A percentile compares a stretch with the other conserved stretches of the same genome.
These are phyloP conservation scores for Fulica atra DNA, from an alignment of 2,113 vertebrate species.

Conservation along the genomic window DNA sequence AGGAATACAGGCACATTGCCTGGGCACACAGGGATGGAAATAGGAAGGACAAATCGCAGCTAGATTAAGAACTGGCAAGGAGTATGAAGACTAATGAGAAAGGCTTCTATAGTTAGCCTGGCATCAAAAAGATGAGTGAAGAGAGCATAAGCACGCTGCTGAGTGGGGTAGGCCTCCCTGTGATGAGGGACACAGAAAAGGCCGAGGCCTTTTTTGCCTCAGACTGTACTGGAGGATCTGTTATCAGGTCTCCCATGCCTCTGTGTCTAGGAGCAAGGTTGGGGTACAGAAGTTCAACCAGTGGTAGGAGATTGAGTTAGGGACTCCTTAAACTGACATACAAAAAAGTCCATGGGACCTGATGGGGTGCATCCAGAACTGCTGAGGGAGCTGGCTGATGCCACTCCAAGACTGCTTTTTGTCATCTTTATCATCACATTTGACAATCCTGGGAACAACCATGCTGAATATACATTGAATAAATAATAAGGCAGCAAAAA, in stretches of 20 bases:
- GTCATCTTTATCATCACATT: background rate
- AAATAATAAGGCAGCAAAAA: background rate
- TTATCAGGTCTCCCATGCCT: background rate
- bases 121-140: background rate
- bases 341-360: background rate
- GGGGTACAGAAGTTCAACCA: background rate
- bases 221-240: background rate
- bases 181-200: background rate
- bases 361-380: background rate
- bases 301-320: background rate
- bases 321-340: background rate
- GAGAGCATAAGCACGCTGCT: background rate
- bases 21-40: background rate
- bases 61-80: background rate
- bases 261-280: background rate
- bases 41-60: background rate
- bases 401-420: background rate
- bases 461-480: background rate
- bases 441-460: background rate
- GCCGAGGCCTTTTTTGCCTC: background rate
- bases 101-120: background rate
- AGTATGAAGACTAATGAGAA: background rate
- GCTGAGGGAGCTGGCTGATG: background rate
- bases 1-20: background rate
- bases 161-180: background rate